Evolutionary conservation across 2,113 vertebrate species (phyloP).

Genomic region (Aspiorhynchus laticeps): DNA sequence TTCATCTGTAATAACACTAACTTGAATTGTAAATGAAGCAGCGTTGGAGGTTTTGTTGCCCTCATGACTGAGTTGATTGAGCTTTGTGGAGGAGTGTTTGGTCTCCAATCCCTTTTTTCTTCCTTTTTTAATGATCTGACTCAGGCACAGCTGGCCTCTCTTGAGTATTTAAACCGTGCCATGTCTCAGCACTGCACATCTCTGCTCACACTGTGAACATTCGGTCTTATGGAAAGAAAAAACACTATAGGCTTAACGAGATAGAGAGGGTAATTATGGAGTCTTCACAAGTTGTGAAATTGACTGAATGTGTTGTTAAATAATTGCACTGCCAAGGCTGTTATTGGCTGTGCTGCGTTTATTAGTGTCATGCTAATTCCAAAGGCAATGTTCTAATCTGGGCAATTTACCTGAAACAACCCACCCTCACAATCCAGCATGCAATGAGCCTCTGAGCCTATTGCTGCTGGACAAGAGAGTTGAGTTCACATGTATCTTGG

Average conservation of each 20-base stretch:
- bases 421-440: not conserved
- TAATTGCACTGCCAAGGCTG: conserved; percentile 4
- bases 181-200: not conserved
- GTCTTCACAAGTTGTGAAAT: conserved; percentile 36
- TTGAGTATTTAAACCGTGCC: conserved; percentile 10
- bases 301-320: conserved; percentile 19
- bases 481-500: not conserved
- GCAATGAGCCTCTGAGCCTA: not conserved
- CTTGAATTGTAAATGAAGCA: conserved; percentile 11
- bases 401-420: conserved; percentile 29
- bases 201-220: conserved; percentile 6
- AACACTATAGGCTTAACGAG: conserved; percentile 18
- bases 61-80: conserved; percentile 21
- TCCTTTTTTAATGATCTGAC: conserved; percentile 33
- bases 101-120: not conserved
- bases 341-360: conserved; percentile 22
- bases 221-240: conserved; percentile 5
- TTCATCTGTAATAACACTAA: conserved; percentile 5
- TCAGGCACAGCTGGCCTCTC: conserved; percentile 24
- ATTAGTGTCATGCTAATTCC: conserved; percentile 36
- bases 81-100: conserved; percentile 31
- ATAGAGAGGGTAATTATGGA: conserved; percentile 36
- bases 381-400: conserved; percentile 32
- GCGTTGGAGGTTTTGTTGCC: not conserved
- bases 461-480: too few relatives aligned